A percentile compares a stretch with the other conserved stretches of the same genome.
Conservation (phyloP, 1,140 invertebrate genomes). For the Drosophila erecta region DNA sequence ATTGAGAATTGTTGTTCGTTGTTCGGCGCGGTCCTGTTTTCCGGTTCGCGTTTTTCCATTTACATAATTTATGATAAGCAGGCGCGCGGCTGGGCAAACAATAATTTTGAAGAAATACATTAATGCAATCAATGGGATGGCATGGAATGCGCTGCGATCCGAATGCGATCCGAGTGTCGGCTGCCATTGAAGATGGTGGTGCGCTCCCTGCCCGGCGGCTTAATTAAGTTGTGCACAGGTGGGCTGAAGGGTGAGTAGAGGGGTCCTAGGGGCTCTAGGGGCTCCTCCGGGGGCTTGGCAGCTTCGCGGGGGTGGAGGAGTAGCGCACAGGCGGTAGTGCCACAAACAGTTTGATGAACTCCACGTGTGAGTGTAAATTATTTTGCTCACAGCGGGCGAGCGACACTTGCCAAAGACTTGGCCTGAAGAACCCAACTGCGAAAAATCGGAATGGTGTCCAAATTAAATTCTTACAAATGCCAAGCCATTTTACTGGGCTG, state of each 20-base stretch:
- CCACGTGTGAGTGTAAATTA: slow-evolving; percentile 79
- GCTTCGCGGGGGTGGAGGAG: neutral
- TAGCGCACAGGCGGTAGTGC: slow-evolving; percentile 30
- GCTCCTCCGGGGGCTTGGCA: neutral
- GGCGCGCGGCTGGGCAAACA: slow-evolving; percentile 81
- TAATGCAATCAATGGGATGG: slow-evolving; percentile 77
- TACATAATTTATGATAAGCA: slow-evolving; percentile 84
- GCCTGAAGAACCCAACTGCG: slow-evolving; percentile 27
- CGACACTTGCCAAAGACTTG: slow-evolving; percentile 70
- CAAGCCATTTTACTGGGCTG: too few relatives aligned
- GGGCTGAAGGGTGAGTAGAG: slow-evolving; percentile 13
- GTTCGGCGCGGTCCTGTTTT: slow-evolving; percentile 68
- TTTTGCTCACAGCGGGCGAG: slow-evolving; percentile 77
- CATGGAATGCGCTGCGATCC: slow-evolving; percentile 44
- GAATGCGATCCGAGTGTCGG: slow-evolving; percentile 26
- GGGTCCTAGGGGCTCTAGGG: slow-evolving; percentile 2
- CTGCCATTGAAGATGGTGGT: slow-evolving; percentile 59
- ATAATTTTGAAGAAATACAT: slow-evolving; percentile 84
- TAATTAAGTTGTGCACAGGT: slow-evolving; percentile 76
- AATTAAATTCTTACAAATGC: too few relatives aligned
- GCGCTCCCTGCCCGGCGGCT: slow-evolving; percentile 38
- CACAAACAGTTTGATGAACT: slow-evolving; percentile 82
- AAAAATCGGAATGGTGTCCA: neutral
- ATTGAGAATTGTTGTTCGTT: slow-evolving; percentile 80
- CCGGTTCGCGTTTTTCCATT: slow-evolving; percentile 83